phyloP scores from a whole-genome alignment of 2,888 invertebrate genomes.

The Erpobdella octoculata region DNA sequence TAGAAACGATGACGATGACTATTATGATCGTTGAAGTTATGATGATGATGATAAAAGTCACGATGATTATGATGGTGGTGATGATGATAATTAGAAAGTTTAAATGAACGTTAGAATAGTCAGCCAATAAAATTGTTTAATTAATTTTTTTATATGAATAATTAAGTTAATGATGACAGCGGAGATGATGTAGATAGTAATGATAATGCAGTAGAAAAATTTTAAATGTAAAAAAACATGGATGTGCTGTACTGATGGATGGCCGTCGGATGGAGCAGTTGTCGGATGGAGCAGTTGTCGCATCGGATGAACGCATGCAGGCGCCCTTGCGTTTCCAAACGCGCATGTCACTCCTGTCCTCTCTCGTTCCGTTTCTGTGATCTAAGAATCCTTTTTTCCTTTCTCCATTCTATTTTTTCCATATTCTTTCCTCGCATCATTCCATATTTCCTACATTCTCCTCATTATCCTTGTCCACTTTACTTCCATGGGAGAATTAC shows the following conservation, averaged over 20 bases:
- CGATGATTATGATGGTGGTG: constrained; percentile 8
- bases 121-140: too few species aligned
- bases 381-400: background rate
- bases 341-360: background rate
- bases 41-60: background rate
- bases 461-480: too few species aligned
- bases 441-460: background rate
- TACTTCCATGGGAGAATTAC: too few species aligned
- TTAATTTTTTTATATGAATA: background rate
- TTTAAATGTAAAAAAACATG: background rate
- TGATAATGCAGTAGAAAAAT: too few species aligned
- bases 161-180: background rate
- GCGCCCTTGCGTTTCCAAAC: background rate
- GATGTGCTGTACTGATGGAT: background rate
- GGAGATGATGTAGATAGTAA: constrained; percentile 1
- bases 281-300: background rate
- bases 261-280: background rate
- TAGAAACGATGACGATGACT: too few species aligned
- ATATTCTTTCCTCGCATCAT: background rate
- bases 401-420: background rate
- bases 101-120: too few species aligned
- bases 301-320: constrained; percentile 2
- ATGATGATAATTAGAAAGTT: background rate
- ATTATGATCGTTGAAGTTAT: too few species aligned
- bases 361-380: background rate